A percentile compares a stretch with the other conserved stretches of the same genome.
Conservation (phyloP, 1,140 invertebrate species). For the Sitophilus oryzae region DNA sequence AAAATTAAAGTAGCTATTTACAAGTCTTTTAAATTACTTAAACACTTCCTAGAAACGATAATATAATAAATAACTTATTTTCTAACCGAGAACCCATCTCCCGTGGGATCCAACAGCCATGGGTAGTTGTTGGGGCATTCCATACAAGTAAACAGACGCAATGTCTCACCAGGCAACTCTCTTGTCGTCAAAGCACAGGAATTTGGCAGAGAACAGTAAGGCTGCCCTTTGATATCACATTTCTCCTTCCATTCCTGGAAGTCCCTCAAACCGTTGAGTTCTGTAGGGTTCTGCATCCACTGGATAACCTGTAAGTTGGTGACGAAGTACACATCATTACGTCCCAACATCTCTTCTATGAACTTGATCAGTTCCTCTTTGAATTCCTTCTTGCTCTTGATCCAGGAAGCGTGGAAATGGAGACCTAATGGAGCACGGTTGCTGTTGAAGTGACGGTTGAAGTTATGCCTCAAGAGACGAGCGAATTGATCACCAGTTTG, state of each 20-base stretch:
- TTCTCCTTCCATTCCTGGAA: conserved; percentile 95
- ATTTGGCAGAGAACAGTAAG: conserved; percentile 86
- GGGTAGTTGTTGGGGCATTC: conserved; percentile 94
- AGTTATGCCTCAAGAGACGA: conserved; percentile 84
- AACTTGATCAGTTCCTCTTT: conserved; percentile 88
- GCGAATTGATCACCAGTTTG: conserved; percentile 83
- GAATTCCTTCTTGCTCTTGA: conserved; percentile 91
- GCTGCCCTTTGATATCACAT: conserved; percentile 89
- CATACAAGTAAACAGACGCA: conserved; percentile 90
- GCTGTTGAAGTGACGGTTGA: conserved; percentile 86
- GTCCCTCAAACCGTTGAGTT: conserved; percentile 76
- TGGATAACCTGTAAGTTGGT: conserved; percentile 92
- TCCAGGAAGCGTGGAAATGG: conserved; percentile 92
- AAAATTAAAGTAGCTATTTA: conserved; percentile 20
- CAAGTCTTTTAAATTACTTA: conserved; percentile 22
- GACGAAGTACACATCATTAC: conserved; percentile 91
- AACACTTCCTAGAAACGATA: conserved; percentile 1
- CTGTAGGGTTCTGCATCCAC: conserved; percentile 96
- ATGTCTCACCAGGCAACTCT: conserved; percentile 86
- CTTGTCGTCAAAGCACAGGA: conserved; percentile 82
- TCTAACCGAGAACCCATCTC: conserved; percentile 82
- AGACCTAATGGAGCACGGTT: conserved; percentile 92
- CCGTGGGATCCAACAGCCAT: conserved; percentile 91
- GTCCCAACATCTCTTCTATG: conserved; percentile 84
- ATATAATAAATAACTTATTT: conserved; percentile 49